Evolutionary conservation across 2,888 invertebrate genomes (phyloP).

Genomic region (Athrips mouffetella): DNA sequence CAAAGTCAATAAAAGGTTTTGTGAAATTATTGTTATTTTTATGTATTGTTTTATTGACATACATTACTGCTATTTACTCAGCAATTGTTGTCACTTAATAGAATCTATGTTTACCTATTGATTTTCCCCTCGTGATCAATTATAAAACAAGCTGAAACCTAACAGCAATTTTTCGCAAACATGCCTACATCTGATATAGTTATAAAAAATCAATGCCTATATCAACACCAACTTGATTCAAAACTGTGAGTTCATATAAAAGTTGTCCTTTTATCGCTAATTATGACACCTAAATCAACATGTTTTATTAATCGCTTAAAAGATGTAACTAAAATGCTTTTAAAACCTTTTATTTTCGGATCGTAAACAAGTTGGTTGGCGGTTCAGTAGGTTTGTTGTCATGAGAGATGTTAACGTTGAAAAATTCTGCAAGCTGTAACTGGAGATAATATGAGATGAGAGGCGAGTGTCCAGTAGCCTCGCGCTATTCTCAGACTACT

Average conservation of each 20-base stretch:
- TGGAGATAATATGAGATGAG: slow-evolving; percentile 71
- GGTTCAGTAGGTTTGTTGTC: neutral
- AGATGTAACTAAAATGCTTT: neutral
- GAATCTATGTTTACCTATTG: no score
- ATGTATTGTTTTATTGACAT: neutral
- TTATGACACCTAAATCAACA: slow-evolving; percentile 4
- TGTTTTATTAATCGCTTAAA: neutral
- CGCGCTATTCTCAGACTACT: slow-evolving; percentile 76
- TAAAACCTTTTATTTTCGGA: neutral
- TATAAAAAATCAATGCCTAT: no score
- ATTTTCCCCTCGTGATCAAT: no score
- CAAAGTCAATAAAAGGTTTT: no score
- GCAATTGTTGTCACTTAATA: no score
- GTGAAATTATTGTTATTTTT: neutral
- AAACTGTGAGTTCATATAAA: neutral
- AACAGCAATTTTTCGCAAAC: no score
- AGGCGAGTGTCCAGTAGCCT: slow-evolving; percentile 67
- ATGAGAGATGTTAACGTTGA: slow-evolving; percentile 28
- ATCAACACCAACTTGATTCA: neutral
- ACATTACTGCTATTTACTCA: no score
- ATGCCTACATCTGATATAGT: no score
- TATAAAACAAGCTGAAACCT: no score
- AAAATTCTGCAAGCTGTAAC: slow-evolving; percentile 48
- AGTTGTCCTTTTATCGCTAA: slow-evolving; percentile 1
- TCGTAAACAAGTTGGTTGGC: neutral